Percentiles rank a stretch among this genome's conserved stretches.
Evolutionary conservation across 92 coral and sea anemone species (phyloP).

Genomic region (Chrysogorgia sp.): DNA sequence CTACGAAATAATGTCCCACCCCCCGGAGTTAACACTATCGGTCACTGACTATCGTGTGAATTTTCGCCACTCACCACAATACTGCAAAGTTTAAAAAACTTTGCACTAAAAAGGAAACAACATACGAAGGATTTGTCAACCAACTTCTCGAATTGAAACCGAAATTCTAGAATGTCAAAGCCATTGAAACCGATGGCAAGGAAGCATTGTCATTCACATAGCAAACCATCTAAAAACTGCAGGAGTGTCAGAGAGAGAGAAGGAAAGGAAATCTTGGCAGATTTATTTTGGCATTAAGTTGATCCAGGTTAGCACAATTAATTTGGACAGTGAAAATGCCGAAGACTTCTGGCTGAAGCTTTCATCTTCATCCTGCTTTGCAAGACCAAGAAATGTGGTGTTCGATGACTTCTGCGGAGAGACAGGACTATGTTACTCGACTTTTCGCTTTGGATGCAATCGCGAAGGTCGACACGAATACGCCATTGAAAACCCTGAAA

Average conservation of each 20-base stretch:
- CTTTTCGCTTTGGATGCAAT: background rate
- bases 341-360: conserved; percentile 40
- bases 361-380: background rate
- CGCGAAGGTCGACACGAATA: too few relatives aligned
- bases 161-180: conserved; percentile 3
- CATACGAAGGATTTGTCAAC: conserved; percentile 30
- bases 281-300: too few relatives aligned
- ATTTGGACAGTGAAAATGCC: conserved; percentile 45
- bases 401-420: background rate
- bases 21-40: too few relatives aligned
- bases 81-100: too few relatives aligned
- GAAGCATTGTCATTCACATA: conserved; percentile 34
- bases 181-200: conserved; percentile 56
- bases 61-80: too few relatives aligned
- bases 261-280: too few relatives aligned
- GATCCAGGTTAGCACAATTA: too few relatives aligned
- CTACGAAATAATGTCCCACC: too few relatives aligned
- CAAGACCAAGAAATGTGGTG: background rate
- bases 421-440: background rate
- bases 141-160: background rate
- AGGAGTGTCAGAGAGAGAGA: too few relatives aligned
- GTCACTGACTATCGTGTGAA: too few relatives aligned
- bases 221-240: too few relatives aligned
- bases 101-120: conserved; percentile 26
- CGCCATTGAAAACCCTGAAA: too few relatives aligned